phyloP scores from a whole-genome alignment of 2,888 invertebrate genomes.

The Lasioglossum pauxillum region DNA sequence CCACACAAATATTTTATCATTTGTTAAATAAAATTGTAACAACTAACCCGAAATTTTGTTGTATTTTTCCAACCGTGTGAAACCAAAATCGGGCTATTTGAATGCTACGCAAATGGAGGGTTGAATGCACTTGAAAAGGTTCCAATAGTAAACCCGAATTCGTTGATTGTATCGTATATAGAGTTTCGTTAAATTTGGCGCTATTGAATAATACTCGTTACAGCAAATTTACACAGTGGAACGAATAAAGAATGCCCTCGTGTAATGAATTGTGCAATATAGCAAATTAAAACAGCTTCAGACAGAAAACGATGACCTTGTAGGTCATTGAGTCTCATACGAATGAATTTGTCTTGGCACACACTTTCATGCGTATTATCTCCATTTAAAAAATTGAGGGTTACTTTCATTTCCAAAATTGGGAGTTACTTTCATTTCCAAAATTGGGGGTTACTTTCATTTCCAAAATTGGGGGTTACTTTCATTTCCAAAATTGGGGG shows the following conservation, averaged over 20 bases:
- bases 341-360: no score
- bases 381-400: no score
- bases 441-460: no score
- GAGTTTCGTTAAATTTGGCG: not conserved
- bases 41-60: not conserved
- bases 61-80: not conserved
- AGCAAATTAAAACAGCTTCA: not conserved
- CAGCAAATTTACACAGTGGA: not conserved
- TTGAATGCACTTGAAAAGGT: not conserved
- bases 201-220: not conserved
- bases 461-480: no score
- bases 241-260: not conserved
- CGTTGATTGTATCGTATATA: not conserved
- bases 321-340: no score
- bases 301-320: no score
- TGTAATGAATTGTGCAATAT: not conserved
- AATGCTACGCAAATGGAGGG: not conserved
- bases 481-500: no score
- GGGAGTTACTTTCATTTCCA: no score
- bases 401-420: no score
- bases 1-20: not conserved
- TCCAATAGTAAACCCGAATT: not conserved
- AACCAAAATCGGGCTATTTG: not conserved
- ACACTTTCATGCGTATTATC: no score
- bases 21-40: not conserved